phyloP scores from a whole-genome alignment of 1,140 invertebrate genomes.

The Drosophila willistoni region DNA sequence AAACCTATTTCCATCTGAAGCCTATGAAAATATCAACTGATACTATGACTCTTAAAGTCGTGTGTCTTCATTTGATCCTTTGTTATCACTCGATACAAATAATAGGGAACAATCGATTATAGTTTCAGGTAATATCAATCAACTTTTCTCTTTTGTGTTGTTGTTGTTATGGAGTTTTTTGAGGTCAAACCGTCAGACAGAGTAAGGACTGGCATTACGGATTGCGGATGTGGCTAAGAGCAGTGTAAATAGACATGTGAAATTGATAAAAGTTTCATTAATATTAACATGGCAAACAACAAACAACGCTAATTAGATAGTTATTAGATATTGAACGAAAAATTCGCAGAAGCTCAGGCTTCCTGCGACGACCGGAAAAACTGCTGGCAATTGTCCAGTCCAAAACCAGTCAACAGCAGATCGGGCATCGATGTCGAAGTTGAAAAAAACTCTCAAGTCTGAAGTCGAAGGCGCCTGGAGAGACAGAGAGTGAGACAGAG shows the following conservation, averaged over 20 bases:
- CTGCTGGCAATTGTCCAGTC: constrained; percentile 49
- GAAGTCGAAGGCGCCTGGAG: constrained; percentile 14
- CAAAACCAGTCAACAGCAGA: constrained; percentile 16
- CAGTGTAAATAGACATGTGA: constrained; percentile 47
- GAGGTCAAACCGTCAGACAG: background rate
- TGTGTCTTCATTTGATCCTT: too few relatives aligned
- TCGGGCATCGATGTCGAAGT: background rate
- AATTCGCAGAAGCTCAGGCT: constrained; percentile 43
- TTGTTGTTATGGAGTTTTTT: background rate
- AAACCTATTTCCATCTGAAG: too few relatives aligned
- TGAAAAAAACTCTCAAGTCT: constrained; percentile 11
- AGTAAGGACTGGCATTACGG: background rate
- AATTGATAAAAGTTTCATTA: constrained; percentile 57
- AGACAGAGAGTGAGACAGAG: background rate
- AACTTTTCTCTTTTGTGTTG: too few relatives aligned
- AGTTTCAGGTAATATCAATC: too few relatives aligned
- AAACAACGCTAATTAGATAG: constrained; percentile 63
- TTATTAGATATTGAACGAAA: constrained; percentile 37
- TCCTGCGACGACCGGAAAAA: constrained; percentile 66
- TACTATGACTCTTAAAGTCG: too few relatives aligned
- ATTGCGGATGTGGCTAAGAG: constrained; percentile 64
- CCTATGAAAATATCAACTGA: too few relatives aligned
- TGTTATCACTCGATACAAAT: too few relatives aligned
- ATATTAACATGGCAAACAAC: constrained; percentile 61
- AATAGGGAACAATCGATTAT: too few relatives aligned